Percentiles rank a stretch among this genome's conserved stretches.
These are phyloP conservation scores for Syrmaticus mikado DNA, from an alignment of 2,113 vertebrate species.

Conservation along the genomic window DNA sequence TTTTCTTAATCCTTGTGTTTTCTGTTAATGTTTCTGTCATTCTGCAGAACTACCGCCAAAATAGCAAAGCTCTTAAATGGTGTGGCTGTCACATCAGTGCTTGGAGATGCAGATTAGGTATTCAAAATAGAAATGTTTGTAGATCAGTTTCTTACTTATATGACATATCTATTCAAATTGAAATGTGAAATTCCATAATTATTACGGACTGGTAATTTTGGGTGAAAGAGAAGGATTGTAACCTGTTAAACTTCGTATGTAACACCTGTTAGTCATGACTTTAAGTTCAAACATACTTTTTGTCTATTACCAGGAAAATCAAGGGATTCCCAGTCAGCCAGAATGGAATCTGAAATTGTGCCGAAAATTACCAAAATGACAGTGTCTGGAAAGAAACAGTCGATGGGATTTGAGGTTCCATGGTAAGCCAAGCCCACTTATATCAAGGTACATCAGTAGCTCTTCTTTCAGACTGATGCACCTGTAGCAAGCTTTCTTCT, in stretches of 20 bases:
- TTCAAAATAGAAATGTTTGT: neutral
- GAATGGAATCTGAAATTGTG: constrained; percentile 89
- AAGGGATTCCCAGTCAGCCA: constrained; percentile 78
- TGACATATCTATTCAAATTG: neutral
- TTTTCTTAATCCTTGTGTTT: neutral
- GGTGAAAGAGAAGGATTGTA: constrained; percentile 1
- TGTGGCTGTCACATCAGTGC: neutral
- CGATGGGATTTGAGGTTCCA: constrained; percentile 96
- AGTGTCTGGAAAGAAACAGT: constrained; percentile 96
- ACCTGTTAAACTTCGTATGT: constrained; percentile 14
- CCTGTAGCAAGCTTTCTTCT: constrained; percentile 63
- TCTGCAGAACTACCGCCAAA: neutral
- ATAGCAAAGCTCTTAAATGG: neutral
- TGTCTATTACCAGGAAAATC: constrained; percentile 85
- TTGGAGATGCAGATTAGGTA: neutral
- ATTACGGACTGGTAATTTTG: neutral
- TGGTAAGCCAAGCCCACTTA: constrained; percentile 83
- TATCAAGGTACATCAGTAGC: constrained; percentile 40
- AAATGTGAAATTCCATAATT: neutral
- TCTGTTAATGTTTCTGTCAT: neutral
- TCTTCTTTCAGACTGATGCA: constrained; percentile 60
- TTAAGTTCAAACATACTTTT: constrained; percentile 62
- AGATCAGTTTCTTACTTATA: neutral
- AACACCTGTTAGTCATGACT: neutral
- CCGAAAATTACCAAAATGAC: constrained; percentile 98